Percentiles rank a stretch among this genome's conserved stretches.
phyloP scores from a whole-genome alignment of 64 coral and sea anemone genomes.

The Montipora foliosa region DNA sequence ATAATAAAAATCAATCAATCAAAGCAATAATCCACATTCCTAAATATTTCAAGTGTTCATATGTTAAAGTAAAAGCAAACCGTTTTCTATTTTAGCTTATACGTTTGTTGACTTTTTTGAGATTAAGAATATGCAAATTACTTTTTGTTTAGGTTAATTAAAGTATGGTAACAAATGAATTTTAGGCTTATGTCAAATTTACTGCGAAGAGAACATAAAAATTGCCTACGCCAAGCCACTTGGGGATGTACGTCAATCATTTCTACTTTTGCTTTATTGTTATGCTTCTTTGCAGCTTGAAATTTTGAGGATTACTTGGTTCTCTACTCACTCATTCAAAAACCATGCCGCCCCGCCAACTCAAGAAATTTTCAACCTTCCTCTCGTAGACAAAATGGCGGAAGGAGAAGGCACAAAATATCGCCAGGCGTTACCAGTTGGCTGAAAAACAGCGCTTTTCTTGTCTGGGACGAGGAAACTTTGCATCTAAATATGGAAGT shows the following conservation, averaged over 20 bases:
- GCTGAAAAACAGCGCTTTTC: slow-evolving; percentile 12
- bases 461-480: slow-evolving; percentile 26
- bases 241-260: not conserved
- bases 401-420: slow-evolving; percentile 42
- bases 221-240: not conserved
- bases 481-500: slow-evolving; percentile 79
- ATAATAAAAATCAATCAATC: no score
- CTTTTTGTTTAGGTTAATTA: not conserved
- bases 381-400: slow-evolving; percentile 34
- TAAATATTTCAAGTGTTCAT: no score
- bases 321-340: not conserved
- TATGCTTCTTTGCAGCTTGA: not conserved
- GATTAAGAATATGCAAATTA: not conserved
- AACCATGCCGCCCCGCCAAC: not conserved
- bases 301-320: not conserved
- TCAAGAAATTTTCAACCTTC: not conserved
- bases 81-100: no score
- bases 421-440: slow-evolving; percentile 51
- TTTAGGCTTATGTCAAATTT: not conserved
- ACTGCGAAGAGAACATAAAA: not conserved
- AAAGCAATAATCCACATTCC: no score
- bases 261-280: not conserved
- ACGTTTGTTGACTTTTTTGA: not conserved
- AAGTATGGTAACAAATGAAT: not conserved
- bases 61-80: no score